Evolutionary conservation across 2,113 vertebrate species (phyloP), one percentile per base, ranked within the genome.

Genomic region (Petaurus breviceps): DNA sequence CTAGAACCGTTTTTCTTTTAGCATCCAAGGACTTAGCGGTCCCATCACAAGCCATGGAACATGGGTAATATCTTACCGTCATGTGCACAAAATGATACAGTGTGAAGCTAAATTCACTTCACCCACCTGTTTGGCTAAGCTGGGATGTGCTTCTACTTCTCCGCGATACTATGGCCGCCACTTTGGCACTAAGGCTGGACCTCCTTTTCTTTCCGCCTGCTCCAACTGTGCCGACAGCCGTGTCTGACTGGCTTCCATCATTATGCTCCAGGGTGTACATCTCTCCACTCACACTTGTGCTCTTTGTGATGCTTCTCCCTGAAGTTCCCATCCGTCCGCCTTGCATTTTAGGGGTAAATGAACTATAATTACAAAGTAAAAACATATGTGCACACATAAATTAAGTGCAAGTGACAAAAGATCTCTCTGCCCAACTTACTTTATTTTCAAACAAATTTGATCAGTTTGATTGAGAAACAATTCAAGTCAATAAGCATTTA

Each of bases 221-320:
- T 91, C 99, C 99, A 91, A 99, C 99, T 0, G 98, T 99, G 61
- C 99, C 99, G 98, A 99, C 99, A 10, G 99, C 99, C 0, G 99
- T 99, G 98, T 99, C 99, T 0, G 99, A 99, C 97, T 99, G 99
- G 98, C 99, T 99, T 98, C 99, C 99, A 0, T 99, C 99, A 12
- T 99, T 99, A 97, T 99, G 99, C 97, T 99, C 99, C 98, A 99
- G 98, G 24, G 99, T 99, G 98, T 99, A 99, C 91, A 99, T 99
- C 98, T 99, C 99, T 55, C 99, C 99, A 91, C 99, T 99, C 96
- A 99, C 99, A 91, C 99, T 99, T 98, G 99, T 99, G 99, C 99
- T 99, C 99, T 99, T 99, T 94, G 98, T 98, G 98, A 99, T 99
- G 98, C 96, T 99, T 98, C 99, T 99, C 98, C 99, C 99, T 95